These are phyloP conservation scores for Rhombomys opimus DNA, from an alignment of 2,113 vertebrate genomes.

Conservation along the genomic window DNA sequence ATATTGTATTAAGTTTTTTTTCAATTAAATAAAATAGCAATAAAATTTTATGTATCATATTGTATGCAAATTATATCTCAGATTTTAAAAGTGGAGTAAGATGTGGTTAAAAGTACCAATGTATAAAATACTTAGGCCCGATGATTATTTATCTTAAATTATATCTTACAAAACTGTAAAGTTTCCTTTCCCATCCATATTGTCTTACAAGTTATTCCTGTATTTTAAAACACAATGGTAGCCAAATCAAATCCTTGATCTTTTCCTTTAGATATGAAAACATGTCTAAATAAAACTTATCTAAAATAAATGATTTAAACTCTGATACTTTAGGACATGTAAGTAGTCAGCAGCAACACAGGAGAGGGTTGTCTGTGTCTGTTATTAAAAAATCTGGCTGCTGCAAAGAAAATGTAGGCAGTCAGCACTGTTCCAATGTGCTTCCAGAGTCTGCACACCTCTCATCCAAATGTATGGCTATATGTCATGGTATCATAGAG, in stretches of 20 bases:
- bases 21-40: neutral
- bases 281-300: neutral
- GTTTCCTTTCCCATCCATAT: rapidly evolving
- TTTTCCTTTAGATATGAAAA: neutral
- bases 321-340: neutral
- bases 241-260: neutral
- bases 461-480: neutral
- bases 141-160: constrained; percentile 5
- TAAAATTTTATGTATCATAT: neutral
- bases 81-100: neutral
- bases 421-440: neutral
- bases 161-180: neutral
- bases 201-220: neutral
- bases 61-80: constrained; percentile 39
- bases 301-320: constrained; percentile 1
- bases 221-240: constrained; percentile 12
- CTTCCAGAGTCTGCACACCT: neutral
- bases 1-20: neutral
- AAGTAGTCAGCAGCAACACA: neutral
- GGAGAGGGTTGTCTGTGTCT: neutral
- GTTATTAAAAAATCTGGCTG: neutral
- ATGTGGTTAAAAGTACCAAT: neutral
- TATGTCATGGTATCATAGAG: neutral
- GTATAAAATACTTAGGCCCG: neutral
- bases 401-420: neutral